A percentile compares a stretch with the other conserved stretches of the same genome.
Conservation (phyloP, 92 coral and sea anemone species). For the Phenganax marumi region DNA sequence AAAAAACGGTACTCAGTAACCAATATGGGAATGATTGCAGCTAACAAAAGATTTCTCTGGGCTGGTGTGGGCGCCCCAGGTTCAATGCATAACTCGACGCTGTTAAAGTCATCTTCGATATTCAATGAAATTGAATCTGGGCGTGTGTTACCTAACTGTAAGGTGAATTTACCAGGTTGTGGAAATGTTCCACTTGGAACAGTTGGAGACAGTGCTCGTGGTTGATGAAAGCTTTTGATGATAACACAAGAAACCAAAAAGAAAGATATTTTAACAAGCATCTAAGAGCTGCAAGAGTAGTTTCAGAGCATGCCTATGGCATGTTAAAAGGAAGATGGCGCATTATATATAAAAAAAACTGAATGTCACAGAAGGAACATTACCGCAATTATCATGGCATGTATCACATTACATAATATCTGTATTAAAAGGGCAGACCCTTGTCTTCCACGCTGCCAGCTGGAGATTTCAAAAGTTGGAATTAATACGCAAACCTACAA, state of each 20-base stretch:
- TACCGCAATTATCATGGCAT: conserved; percentile 46
- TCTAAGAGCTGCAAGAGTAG: conserved; percentile 50
- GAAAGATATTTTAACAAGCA: conserved; percentile 47
- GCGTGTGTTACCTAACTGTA: conserved; percentile 26
- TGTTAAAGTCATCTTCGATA: conserved; percentile 35
- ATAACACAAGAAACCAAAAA: conserved; percentile 36
- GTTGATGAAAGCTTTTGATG: conserved; percentile 49
- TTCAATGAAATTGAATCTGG: conserved; percentile 45
- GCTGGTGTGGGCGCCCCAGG: conserved; percentile 51
- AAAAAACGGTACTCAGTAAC: conserved; percentile 31
- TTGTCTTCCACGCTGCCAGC: conserved; percentile 51
- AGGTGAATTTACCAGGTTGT: conserved; percentile 40
- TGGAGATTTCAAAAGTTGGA: conserved; percentile 43
- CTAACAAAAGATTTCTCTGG: conserved; percentile 55
- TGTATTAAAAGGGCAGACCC: conserved; percentile 46
- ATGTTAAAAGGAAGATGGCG: conserved; percentile 46
- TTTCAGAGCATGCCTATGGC: conserved; percentile 50
- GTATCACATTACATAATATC: conserved; percentile 45
- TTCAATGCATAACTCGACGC: conserved; percentile 46
- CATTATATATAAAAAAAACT: conserved; percentile 44
- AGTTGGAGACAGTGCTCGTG: conserved; percentile 38
- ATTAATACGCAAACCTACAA: conserved; percentile 31
- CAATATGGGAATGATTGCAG: conserved; percentile 38
- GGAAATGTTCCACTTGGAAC: conserved; percentile 36
- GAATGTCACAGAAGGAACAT: conserved; percentile 53